Evolutionary conservation across 2,113 vertebrate species (phyloP), one percentile per base, ranked within the genome.

Genomic region (Ovis canadensis): DNA sequence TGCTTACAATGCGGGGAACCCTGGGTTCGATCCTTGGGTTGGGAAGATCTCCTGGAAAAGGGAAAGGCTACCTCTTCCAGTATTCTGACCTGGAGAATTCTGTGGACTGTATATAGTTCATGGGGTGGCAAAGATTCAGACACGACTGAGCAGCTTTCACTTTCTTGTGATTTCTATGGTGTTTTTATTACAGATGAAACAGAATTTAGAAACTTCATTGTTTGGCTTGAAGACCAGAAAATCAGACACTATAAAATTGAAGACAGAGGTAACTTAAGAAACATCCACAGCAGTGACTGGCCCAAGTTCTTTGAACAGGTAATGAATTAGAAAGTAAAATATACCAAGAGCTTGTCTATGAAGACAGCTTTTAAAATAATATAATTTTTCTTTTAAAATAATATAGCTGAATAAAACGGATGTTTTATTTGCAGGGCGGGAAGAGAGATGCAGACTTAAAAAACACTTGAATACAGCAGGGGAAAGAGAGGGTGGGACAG

Each of bases 211-310:
- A 99, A 99, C 97, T 99, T 99, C 96, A 99, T 99, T 25, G 99
- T 99, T 94, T 99, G 99, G 99, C 99, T 99, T 2, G 99, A 99
- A 98, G 99, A 99, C 98, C 99, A 99, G 99, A 99, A 99, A 98
- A 99, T 99, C 95, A 97, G 99, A 88, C 99, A 99, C 96, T 99
- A 99, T 98, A 99, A 99, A 98, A 99, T 99, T 23, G 99, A 99
- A 98, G 99, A 99, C 93, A 95, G 99, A 87, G 99, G 99, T 13
- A 99, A 99, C 96, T 98, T 99, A 97, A 99, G 99, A 94, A 99
- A 99, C 98, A 99, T 99, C 96, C 99, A 99, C 78, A 99, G 99
- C 80, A 99, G 99, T 2, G 99, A 99, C 25, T 99, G 99, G 99
- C 99, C 99, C 43, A 99, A 99, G 78, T 99, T 99, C 0, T 99